Evolutionary conservation across 2,888 invertebrate species (phyloP), one percentile per base, ranked within the genome.

Genomic region (Drosophila rellima): DNA sequence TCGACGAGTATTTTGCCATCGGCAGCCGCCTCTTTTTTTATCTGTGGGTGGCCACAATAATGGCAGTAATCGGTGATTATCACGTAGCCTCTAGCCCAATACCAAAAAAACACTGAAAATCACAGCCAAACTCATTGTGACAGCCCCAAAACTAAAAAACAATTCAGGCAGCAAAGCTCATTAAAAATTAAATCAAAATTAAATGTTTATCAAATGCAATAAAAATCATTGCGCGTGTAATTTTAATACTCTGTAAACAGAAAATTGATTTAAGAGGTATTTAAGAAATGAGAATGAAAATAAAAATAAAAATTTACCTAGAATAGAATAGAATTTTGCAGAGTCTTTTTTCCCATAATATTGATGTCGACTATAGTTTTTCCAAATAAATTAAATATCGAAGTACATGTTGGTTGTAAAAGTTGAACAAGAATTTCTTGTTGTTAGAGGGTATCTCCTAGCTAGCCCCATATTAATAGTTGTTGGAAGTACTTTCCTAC

Each of bases 111-210:
- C 35, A 61, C 37, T 7, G 26, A 5, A 33, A 60, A 18, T 33
- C 31, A 47, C 61, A 42, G 54, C 37, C 55, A 59, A 76, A 73
- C 45, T 70, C 60, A 70, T 50, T 47, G 70, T 63, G 78, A 70
- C 79, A 70, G 63, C 45, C 48, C 73, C 78, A 70, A 42, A 33
- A 20, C 29, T 23, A 51, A 64, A 70, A 70, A 71, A 54, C 39
- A 31, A 47, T 45, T 65, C 61, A 54, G 73, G 62, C 64, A 64
- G 74, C 63, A 78, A 78, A 74, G 78, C 80, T 86, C 81, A 86
- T 81, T 82, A 80, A 82, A 86, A 82, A 86, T 86, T 80, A 86
- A 86, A 82, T 82, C 84, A 80, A 86, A 82, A 82, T 82, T 74
- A 86, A 86, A 83, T 82, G 81, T 70, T 83, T 78, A 77, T 83